Conservation (phyloP, 2,888 invertebrate species). For the Tanytarsus gracilentus region DNA sequence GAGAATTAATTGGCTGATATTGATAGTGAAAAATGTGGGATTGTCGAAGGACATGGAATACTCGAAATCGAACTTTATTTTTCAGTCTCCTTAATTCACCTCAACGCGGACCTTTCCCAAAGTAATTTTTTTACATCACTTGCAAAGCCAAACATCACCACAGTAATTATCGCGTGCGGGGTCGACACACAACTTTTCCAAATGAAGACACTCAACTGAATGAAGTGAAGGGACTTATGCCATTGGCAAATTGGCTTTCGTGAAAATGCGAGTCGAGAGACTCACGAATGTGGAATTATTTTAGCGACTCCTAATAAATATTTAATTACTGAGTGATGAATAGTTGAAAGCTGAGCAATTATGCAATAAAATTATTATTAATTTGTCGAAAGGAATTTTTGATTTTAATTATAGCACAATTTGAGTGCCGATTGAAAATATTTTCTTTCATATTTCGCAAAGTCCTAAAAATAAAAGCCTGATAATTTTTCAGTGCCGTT, state of each 20-base stretch:
- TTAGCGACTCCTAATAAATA: too few relatives aligned
- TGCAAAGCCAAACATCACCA: slow-evolving; percentile 31
- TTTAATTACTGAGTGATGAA: too few relatives aligned
- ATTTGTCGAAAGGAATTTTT: too few relatives aligned
- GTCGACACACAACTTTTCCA: background rate
- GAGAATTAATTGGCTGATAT: too few relatives aligned
- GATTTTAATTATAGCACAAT: too few relatives aligned
- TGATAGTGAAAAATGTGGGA: too few relatives aligned
- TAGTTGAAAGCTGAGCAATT: too few relatives aligned
- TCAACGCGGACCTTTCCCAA: slow-evolving; percentile 4
- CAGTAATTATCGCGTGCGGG: background rate
- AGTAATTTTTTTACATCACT: slow-evolving; percentile 29
- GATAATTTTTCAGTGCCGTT: too few relatives aligned
- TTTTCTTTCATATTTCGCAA: too few relatives aligned
- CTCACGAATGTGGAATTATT: background rate
- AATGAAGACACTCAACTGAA: slow-evolving; percentile 16
- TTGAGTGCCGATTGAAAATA: too few relatives aligned
- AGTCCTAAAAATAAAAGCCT: too few relatives aligned
- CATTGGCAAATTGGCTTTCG: slow-evolving; percentile 18
- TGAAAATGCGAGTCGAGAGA: background rate
- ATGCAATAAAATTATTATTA: too few relatives aligned
- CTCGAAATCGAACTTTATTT: background rate
- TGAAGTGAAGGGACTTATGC: background rate
- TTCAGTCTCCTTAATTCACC: background rate
- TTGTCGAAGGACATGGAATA: background rate